These are phyloP conservation scores for Eupithecia inturbata DNA, from an alignment of 2,888 invertebrate genomes.

Conservation along the genomic window DNA sequence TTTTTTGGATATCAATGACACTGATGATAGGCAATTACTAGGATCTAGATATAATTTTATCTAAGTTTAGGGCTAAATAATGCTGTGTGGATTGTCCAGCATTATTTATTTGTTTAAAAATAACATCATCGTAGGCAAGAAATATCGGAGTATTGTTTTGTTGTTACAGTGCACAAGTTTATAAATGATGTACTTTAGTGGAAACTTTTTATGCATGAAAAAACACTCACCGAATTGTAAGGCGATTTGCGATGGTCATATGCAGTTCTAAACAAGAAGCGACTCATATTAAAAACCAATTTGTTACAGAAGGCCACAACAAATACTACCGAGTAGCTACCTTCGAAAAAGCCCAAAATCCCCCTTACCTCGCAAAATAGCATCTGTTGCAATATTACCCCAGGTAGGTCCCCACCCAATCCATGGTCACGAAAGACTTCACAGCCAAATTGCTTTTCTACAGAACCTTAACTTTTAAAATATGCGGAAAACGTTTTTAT, in stretches of 20 bases:
- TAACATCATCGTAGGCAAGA: not conserved
- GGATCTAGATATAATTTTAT: too few species aligned
- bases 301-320: not conserved
- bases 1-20: not conserved
- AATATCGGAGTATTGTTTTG: not conserved
- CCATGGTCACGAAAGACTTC: constrained; percentile 47
- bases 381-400: constrained; percentile 28
- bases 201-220: too few species aligned
- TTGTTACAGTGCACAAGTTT: not conserved
- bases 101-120: too few species aligned
- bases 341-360: not conserved
- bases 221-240: too few species aligned
- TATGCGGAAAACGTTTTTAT: constrained; percentile 55
- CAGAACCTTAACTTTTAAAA: constrained; percentile 58
- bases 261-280: not conserved
- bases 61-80: not conserved
- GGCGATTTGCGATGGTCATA: not conserved
- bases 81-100: too few species aligned
- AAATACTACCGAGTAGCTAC: too few species aligned
- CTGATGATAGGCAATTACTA: not conserved
- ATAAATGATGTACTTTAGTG: too few species aligned
- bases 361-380: constrained; percentile 6
- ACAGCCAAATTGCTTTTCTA: constrained; percentile 63
- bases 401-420: constrained; percentile 28
- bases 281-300: not conserved